phyloP scores from a whole-genome alignment of 2,113 vertebrate species.

The Eptatretus burgeri region DNA sequence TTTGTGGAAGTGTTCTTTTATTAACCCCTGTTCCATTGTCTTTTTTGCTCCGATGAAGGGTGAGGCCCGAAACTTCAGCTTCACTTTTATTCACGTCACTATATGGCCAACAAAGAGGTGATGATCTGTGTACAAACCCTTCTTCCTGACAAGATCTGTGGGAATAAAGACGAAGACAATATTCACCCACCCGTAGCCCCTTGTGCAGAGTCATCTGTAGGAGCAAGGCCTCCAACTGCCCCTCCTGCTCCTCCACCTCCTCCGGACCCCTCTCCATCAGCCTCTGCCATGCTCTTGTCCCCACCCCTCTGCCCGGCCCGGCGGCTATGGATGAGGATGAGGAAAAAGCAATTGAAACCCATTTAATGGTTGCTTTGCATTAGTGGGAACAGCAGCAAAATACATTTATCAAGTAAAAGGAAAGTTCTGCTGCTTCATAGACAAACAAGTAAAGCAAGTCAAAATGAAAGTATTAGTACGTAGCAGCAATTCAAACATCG shows the following conservation, averaged over 20 bases:
- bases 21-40: not conserved
- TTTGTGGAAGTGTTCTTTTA: not conserved
- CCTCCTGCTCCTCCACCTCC: conserved; percentile 2
- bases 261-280: not conserved
- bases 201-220: conserved; percentile 76
- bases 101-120: not conserved
- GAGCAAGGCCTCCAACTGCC: conserved; percentile 18
- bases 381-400: too few relatives aligned
- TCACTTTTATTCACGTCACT: not conserved
- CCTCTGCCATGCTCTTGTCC: not conserved
- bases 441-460: too few relatives aligned
- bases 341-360: too few relatives aligned
- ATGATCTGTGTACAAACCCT: not conserved
- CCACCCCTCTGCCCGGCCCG: not conserved
- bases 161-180: not conserved
- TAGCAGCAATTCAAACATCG: too few relatives aligned
- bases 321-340: not conserved
- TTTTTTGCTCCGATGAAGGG: not conserved
- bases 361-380: too few relatives aligned
- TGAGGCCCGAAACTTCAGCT: not conserved
- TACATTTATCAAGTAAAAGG: too few relatives aligned
- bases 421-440: too few relatives aligned
- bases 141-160: not conserved
- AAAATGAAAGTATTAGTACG: too few relatives aligned
- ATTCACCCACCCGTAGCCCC: conserved; percentile 61